These are phyloP conservation scores for Scaeva pyrastri DNA, from an alignment of 2,888 invertebrate species.

Conservation along the genomic window DNA sequence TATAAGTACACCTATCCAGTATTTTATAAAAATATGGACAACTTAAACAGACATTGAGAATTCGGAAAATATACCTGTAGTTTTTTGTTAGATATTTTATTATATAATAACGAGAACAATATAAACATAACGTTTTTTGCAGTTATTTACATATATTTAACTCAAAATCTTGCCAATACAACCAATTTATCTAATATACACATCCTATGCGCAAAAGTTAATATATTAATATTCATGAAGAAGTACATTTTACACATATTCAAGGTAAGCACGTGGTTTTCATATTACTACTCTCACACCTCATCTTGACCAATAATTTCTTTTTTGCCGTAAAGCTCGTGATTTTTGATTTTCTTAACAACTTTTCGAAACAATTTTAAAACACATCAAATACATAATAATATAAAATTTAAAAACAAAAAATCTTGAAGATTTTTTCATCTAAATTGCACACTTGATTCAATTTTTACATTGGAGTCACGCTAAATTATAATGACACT, in stretches of 20 bases:
- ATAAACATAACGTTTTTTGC: not conserved
- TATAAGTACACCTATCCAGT: no score
- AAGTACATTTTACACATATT: constrained; percentile 43
- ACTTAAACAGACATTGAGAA: not conserved
- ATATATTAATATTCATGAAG: constrained; percentile 24
- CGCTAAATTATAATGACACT: constrained; percentile 49
- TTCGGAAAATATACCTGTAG: not conserved
- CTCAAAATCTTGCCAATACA: not conserved
- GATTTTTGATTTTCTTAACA: no score
- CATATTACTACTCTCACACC: constrained; percentile 36
- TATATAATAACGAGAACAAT: not conserved
- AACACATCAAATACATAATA: not conserved
- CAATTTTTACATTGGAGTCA: constrained; percentile 1
- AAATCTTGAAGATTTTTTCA: not conserved
- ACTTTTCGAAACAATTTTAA: no score
- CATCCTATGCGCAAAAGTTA: constrained; percentile 23
- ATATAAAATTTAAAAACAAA: not conserved
- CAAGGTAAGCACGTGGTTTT: constrained; percentile 70
- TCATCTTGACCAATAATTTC: constrained; percentile 11
- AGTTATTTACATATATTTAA: not conserved
- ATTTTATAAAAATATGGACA: not conserved
- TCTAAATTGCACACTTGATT: constrained; percentile 49
- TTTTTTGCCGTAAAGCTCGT: not conserved
- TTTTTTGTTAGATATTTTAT: not conserved
- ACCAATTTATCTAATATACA: constrained; percentile 2